Conservation (phyloP, 2,888 invertebrate genomes). For the Trilocha varians region DNA sequence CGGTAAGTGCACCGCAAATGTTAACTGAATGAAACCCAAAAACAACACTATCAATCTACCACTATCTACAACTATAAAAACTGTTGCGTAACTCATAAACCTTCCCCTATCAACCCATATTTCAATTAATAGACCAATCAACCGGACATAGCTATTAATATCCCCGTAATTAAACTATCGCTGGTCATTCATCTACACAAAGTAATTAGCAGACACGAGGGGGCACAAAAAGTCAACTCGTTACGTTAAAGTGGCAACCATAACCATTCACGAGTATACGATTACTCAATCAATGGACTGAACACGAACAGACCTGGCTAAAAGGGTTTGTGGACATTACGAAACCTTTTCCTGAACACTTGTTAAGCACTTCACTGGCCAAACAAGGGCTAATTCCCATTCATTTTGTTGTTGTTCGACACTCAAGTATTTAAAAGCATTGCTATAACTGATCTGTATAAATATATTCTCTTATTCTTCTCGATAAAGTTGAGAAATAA, state of each 20-base stretch:
- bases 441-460: too few species aligned
- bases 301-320: constrained; percentile 33
- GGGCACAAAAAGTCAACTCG: constrained; percentile 25
- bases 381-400: not conserved
- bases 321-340: constrained; percentile 41
- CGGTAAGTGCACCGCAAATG: too few species aligned
- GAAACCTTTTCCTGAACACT: constrained; percentile 44
- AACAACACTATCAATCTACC: constrained; percentile 10
- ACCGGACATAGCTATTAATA: constrained; percentile 22
- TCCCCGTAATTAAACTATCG: constrained; percentile 22
- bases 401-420: not conserved
- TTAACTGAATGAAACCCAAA: not conserved
- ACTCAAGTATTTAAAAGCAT: not conserved
- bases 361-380: not conserved
- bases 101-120: not conserved
- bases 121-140: constrained; percentile 5
- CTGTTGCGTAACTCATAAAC: not conserved
- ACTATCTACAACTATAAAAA: constrained; percentile 19
- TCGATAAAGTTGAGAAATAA: too few species aligned
- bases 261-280: constrained; percentile 23
- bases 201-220: constrained; percentile 24
- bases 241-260: constrained; percentile 20
- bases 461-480: too few species aligned
- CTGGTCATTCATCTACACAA: constrained; percentile 21
- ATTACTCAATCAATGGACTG: constrained; percentile 45